A percentile compares a stretch with the other conserved stretches of the same genome.
These are phyloP conservation scores for Ranitomeya variabilis DNA, from an alignment of 2,113 vertebrate genomes.

Conservation along the genomic window DNA sequence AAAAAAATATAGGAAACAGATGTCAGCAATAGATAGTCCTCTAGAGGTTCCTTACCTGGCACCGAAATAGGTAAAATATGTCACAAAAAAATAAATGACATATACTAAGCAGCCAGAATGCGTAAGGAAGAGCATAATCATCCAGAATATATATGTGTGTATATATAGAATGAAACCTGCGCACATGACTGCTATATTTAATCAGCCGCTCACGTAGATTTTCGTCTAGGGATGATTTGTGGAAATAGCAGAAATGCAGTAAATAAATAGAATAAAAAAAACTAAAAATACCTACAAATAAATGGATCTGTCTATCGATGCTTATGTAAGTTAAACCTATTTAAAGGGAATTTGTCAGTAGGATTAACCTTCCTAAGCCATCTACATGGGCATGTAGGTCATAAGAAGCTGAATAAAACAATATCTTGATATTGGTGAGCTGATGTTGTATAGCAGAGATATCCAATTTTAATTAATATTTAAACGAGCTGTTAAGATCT, in stretches of 20 bases:
- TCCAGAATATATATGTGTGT: conserved; percentile 3
- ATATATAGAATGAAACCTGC: background rate
- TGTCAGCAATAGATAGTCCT: conserved; percentile 45
- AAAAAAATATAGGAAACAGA: conserved; percentile 27
- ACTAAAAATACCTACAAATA: background rate
- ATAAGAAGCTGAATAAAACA: no score
- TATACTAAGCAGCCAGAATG: conserved; percentile 26
- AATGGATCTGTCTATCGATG: background rate
- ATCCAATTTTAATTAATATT: no score
- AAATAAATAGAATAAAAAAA: conserved; percentile 6
- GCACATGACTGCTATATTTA: conserved; percentile 28
- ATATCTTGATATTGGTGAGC: no score
- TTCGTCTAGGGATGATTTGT: background rate
- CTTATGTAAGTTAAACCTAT: no score
- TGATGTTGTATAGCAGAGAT: no score
- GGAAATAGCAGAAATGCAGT: background rate
- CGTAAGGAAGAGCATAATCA: conserved; percentile 14
- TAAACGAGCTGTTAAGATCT: no score
- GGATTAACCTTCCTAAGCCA: no score
- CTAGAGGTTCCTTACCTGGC: conserved; percentile 32
- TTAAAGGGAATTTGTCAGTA: no score
- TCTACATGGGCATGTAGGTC: no score
- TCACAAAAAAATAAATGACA: conserved; percentile 37
- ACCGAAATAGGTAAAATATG: conserved; percentile 38
- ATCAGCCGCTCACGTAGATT: conserved; percentile 7